A percentile compares a stretch with the other conserved stretches of the same genome.
These are phyloP conservation scores for Hapalemur alaotrensis DNA, from an alignment of 2,797 vertebrate genomes.

Conservation along the genomic window DNA sequence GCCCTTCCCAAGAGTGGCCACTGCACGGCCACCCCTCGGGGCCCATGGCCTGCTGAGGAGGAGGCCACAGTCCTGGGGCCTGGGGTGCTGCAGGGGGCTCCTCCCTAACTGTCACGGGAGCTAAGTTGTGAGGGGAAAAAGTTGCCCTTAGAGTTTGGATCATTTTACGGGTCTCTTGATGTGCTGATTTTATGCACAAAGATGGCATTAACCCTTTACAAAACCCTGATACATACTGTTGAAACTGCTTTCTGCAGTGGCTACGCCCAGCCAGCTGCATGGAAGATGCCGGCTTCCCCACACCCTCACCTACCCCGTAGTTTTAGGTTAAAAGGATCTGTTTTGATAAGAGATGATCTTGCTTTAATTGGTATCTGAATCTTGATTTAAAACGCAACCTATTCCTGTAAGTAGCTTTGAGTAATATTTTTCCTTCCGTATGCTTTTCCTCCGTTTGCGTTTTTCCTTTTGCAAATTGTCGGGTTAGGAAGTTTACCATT, in stretches of 20 bases:
- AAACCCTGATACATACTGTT: rapidly evolving
- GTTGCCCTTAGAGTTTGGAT: rapidly evolving
- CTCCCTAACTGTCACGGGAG: background rate
- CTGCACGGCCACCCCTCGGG: rapidly evolving
- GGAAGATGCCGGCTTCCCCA: too few relatives aligned
- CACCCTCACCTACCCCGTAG: rapidly evolving
- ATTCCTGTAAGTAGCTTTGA: too few relatives aligned
- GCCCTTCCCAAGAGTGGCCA: too few relatives aligned
- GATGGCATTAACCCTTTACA: rapidly evolving
- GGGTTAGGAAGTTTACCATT: background rate
- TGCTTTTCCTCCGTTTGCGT: background rate
- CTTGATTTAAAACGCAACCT: background rate
- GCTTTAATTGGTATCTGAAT: background rate
- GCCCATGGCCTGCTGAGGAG: background rate
- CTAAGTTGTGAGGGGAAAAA: background rate
- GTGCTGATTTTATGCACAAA: too few relatives aligned
- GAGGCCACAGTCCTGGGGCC: rapidly evolving
- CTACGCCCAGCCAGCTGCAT: background rate
- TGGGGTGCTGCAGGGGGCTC: too few relatives aligned
- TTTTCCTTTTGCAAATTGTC: background rate
- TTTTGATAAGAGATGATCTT: background rate
- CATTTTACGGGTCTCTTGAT: background rate
- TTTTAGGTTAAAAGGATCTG: too few relatives aligned
- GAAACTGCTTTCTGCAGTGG: too few relatives aligned
- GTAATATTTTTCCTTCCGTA: background rate